phyloP scores from a whole-genome alignment of 2,113 vertebrate species.

The Macaca nemestrina region DNA sequence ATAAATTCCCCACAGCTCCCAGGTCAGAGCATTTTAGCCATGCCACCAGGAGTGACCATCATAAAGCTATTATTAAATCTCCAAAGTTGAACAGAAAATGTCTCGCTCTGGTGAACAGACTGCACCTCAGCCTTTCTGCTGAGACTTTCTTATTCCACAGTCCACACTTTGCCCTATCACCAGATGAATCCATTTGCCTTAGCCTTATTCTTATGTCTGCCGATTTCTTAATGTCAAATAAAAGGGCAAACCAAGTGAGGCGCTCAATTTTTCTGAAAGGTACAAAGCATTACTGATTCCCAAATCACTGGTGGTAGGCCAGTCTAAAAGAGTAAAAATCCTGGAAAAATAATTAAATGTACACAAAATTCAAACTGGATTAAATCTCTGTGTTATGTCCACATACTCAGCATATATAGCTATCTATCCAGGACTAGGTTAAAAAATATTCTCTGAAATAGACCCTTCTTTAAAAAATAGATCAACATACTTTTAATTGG shows the following conservation, averaged over 20 bases:
- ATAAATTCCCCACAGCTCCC: background rate
- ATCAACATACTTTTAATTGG: background rate
- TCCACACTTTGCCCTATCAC: background rate
- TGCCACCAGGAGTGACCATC: background rate
- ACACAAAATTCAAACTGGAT: background rate
- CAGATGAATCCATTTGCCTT: conserved; percentile 15
- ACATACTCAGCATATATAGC: background rate
- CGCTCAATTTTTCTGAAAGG: background rate
- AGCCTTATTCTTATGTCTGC: background rate
- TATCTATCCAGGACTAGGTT: background rate
- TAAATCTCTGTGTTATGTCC: background rate
- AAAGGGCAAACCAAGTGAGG: conserved; percentile 41
- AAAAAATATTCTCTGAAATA: background rate
- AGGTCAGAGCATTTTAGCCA: background rate
- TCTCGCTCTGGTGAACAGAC: background rate
- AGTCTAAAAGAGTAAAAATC: background rate
- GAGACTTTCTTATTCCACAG: conserved; percentile 39
- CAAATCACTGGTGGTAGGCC: background rate
- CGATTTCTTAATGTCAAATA: conserved; percentile 50
- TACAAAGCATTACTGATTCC: background rate
- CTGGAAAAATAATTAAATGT: background rate
- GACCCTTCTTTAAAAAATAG: background rate
- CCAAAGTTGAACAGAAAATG: background rate
- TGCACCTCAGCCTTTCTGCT: background rate
- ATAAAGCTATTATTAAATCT: conserved; percentile 23